Evolutionary conservation across 2,113 vertebrate species (phyloP).

Genomic region (Aphyosemion australe): DNA sequence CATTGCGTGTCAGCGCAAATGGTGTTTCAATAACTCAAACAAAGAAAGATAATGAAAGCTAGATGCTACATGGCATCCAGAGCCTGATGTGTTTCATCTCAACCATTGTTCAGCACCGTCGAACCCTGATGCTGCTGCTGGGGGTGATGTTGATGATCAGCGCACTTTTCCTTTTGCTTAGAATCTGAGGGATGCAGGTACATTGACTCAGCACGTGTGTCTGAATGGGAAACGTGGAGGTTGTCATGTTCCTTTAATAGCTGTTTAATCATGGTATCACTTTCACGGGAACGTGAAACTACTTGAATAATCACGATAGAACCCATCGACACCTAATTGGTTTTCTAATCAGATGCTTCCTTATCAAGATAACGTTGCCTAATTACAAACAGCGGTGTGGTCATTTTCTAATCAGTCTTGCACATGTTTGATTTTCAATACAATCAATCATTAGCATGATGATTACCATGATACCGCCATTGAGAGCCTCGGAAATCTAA

Average conservation of each 20-base stretch:
- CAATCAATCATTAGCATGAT: conserved; percentile 29
- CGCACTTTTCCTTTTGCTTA: conserved; percentile 1
- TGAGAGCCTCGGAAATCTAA: conserved; percentile 37
- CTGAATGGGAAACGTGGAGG: no score
- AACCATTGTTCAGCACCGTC: background rate
- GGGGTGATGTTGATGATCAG: background rate
- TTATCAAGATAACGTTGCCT: conserved; percentile 61
- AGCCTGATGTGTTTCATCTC: background rate
- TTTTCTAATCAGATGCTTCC: conserved; percentile 59
- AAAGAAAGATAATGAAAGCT: conserved; percentile 2
- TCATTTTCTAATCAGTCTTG: conserved; percentile 58
- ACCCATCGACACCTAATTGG: conserved; percentile 51
- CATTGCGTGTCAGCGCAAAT: conserved; percentile 1
- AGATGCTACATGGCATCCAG: background rate
- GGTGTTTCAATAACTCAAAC: conserved; percentile 12
- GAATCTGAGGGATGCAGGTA: no score
- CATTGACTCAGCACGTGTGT: no score
- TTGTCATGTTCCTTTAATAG: background rate
- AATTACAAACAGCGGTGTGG: conserved; percentile 58
- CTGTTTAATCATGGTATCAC: conserved; percentile 53
- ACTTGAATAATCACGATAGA: conserved; percentile 53
- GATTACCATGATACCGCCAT: conserved; percentile 52
- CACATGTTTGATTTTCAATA: conserved; percentile 51
- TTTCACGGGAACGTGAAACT: conserved; percentile 41
- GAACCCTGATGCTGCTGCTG: background rate